Evolutionary conservation across 1,140 invertebrate genomes (phyloP), one percentile per base, ranked within the genome.

Genomic region (Chrysomallon squamiferum): DNA sequence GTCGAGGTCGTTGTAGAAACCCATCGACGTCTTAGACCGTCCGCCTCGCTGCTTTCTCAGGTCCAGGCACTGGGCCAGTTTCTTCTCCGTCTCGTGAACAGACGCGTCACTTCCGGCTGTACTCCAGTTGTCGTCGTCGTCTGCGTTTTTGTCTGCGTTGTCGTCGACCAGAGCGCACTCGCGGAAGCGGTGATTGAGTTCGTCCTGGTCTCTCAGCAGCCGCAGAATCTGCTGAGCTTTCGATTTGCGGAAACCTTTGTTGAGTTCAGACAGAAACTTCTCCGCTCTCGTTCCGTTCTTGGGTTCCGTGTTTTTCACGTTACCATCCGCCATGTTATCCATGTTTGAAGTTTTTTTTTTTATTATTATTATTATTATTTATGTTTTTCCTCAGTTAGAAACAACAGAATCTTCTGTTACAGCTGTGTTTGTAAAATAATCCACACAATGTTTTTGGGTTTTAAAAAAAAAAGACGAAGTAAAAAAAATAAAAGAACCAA

Each of bases 181-280:
- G 9, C 61, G 11, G 29, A 72, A 68, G 29, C 41, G 38, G 29
- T 63, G 57, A 52, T 68, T 72, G 1, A 72, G 47, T 22, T 62
- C 59, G 25, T 72, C 70, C 47, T 72, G 70, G 35, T 72, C 70
- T 41, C 62, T 62, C 22, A 72, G 49, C n/a, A 72, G 66, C 38
- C 70, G 57, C 6, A 72, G 35, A 43, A 72, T 72, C 41, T 72
- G 70, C 13, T 68, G 62, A 18, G 66, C 70, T 60, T 72, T 72
- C 13, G 66, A 65, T 59, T 66, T 49, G 7, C 60, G n/a, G 41
- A 62, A 72, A 29, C 54, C 61, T 59, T 68, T 43, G 47, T 63
- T 72, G 13, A 72, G 60, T 30, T 63, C 33, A 29, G 59, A 68
- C 35, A 72, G 49, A 43, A 71, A 47, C 7, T 62, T 32, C 32